phyloP scores from a whole-genome alignment of 2,113 vertebrate genomes.

The Rattus rattus region DNA sequence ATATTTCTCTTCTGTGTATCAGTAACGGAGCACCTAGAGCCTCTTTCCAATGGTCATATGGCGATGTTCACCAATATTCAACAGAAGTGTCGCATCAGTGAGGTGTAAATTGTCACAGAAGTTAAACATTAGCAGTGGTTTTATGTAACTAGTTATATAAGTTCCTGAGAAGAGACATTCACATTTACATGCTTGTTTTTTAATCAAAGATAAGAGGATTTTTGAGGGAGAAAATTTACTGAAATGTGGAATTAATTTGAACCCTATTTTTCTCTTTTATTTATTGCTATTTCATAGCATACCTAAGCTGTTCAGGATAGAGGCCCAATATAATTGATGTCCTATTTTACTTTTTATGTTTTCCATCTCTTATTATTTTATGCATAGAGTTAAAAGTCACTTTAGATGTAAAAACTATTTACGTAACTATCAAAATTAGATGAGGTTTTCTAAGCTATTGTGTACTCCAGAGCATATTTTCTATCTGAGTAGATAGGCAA shows the following conservation, averaged over 20 bases:
- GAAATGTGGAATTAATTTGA: not conserved
- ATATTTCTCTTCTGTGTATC: not conserved
- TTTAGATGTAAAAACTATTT: constrained; percentile 47
- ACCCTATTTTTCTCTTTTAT: not conserved
- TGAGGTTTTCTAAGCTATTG: not conserved
- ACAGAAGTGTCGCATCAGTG: not conserved
- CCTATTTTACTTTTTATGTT: not conserved
- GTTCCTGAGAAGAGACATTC: not conserved
- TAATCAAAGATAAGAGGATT: not conserved
- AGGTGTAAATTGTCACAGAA: not conserved
- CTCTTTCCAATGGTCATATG: not conserved
- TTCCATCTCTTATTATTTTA: constrained; percentile 45
- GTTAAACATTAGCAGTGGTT: not conserved
- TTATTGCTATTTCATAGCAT: not conserved
- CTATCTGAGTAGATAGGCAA: constrained; percentile 56
- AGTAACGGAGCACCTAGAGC: not conserved
- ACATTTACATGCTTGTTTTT: not conserved
- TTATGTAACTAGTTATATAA: not conserved
- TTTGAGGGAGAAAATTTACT: not conserved
- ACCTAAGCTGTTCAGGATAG: not conserved
- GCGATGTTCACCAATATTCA: fast-evolving
- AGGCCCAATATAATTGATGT: not conserved
- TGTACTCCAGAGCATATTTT: constrained; percentile 63
- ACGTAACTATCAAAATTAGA: constrained; percentile 24
- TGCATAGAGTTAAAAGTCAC: constrained; percentile 43